A percentile compares a stretch with the other conserved stretches of the same genome.
Evolutionary conservation across 2,797 vertebrate species (phyloP).

Genomic region (Myiotriccus ornatus): DNA sequence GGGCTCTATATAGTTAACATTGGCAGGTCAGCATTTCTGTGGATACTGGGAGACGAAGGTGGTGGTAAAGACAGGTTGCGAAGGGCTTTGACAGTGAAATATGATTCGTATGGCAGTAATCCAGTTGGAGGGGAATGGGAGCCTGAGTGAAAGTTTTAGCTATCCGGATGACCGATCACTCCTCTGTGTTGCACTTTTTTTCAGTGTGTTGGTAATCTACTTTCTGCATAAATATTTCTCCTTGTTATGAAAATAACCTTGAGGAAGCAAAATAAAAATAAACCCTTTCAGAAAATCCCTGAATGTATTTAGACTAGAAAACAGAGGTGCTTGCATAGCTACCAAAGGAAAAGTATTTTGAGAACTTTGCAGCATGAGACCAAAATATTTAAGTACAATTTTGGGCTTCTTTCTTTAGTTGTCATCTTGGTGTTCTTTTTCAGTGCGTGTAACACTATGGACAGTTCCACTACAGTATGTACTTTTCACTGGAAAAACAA

Average conservation of each 20-base stretch:
- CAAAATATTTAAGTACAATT: too few relatives aligned
- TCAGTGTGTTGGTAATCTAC: not conserved
- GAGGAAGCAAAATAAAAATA: not conserved
- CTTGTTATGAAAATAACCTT: not conserved
- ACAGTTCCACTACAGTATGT: not conserved
- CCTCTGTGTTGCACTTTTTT: not conserved
- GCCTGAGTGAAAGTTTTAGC: not conserved
- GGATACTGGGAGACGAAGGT: not conserved
- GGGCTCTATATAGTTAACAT: not conserved
- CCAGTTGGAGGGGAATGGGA: not conserved
- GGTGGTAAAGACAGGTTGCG: not conserved
- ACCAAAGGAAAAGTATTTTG: not conserved
- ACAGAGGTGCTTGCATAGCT: not conserved
- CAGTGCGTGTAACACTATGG: not conserved
- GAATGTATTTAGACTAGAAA: not conserved
- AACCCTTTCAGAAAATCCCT: not conserved
- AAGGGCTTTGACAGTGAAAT: constrained; percentile 4
- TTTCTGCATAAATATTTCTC: not conserved
- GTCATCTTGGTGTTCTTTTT: not conserved
- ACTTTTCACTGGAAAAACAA: not conserved
- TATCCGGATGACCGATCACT: not conserved
- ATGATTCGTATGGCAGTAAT: not conserved
- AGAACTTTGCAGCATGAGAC: too few relatives aligned
- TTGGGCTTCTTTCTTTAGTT: not conserved
- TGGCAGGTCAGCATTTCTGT: not conserved